These are phyloP conservation scores for Campylomormyrus tamandua DNA, from an alignment of 2,113 vertebrate genomes.

Conservation along the genomic window DNA sequence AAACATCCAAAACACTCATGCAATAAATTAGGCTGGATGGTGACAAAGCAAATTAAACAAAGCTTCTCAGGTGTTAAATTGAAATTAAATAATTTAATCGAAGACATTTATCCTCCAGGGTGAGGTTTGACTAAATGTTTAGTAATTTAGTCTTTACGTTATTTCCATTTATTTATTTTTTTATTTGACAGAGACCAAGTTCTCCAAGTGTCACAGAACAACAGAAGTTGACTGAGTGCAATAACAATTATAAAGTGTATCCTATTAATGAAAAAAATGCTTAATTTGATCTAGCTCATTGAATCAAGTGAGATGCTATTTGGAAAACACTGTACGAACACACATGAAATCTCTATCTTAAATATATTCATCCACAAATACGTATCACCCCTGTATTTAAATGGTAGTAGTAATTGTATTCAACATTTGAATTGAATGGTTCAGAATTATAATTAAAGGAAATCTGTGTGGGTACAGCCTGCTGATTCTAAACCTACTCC, in stretches of 20 bases:
- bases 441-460: not conserved
- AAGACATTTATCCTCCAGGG: not conserved
- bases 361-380: not conserved
- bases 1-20: slow-evolving; percentile 14
- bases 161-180: slow-evolving; percentile 1
- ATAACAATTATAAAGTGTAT: not conserved
- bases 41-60: not conserved
- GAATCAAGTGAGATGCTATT: not conserved
- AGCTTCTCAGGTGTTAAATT: slow-evolving; percentile 7
- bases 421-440: not conserved
- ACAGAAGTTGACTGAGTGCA: not conserved
- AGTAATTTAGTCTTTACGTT: not conserved
- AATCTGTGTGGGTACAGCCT: not conserved
- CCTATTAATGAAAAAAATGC: not conserved
- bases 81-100: slow-evolving; percentile 5
- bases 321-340: not conserved
- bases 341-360: not conserved
- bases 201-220: not conserved
- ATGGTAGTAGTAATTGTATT: not conserved
- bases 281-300: not conserved
- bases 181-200: not conserved
- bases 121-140: not conserved
- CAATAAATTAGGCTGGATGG: not conserved
- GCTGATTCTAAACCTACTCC: not conserved
- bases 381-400: not conserved